Percentiles rank a stretch among this genome's conserved stretches.
phyloP scores from a whole-genome alignment of 2,888 invertebrate species.

The Syrphus vitripennis region DNA sequence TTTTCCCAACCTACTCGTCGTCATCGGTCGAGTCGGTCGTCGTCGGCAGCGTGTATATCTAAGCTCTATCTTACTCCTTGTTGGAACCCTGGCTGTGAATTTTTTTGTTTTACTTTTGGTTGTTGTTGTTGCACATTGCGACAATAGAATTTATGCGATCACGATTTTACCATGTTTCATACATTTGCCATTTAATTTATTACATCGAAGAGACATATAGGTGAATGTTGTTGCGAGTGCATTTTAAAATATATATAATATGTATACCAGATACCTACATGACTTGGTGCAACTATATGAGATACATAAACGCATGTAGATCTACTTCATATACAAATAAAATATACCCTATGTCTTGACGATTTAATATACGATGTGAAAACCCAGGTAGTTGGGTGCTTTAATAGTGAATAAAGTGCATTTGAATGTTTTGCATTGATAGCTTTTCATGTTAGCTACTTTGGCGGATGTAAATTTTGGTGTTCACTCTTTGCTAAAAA shows the following conservation, averaged over 20 bases:
- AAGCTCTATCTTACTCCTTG: constrained; percentile 64
- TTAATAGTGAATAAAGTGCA: constrained; percentile 70
- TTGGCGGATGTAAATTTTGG: constrained; percentile 53
- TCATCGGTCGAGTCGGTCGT: neutral
- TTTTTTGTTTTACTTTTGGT: constrained; percentile 42
- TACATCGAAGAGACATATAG: constrained; percentile 71
- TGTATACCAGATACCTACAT: neutral
- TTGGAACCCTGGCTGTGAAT: constrained; percentile 47
- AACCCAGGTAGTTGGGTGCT: constrained; percentile 66
- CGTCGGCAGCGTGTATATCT: constrained; percentile 5
- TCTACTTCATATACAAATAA: constrained; percentile 14
- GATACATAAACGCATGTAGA: constrained; percentile 22
- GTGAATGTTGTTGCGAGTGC: constrained; percentile 60
- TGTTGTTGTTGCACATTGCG: constrained; percentile 71
- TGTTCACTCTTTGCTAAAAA: neutral
- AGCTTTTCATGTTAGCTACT: constrained; percentile 57
- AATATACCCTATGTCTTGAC: constrained; percentile 40
- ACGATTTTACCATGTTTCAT: constrained; percentile 75
- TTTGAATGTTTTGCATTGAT: constrained; percentile 69
- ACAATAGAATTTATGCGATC: constrained; percentile 75
- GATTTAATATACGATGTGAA: constrained; percentile 70
- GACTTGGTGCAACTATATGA: constrained; percentile 21
- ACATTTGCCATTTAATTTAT: constrained; percentile 73
- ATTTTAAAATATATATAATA: neutral
- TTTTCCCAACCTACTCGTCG: constrained; percentile 41